Evolutionary conservation across 2,113 vertebrate genomes (phyloP), one percentile per base, ranked within the genome.

Genomic region (Tragelaphus buxtoni): DNA sequence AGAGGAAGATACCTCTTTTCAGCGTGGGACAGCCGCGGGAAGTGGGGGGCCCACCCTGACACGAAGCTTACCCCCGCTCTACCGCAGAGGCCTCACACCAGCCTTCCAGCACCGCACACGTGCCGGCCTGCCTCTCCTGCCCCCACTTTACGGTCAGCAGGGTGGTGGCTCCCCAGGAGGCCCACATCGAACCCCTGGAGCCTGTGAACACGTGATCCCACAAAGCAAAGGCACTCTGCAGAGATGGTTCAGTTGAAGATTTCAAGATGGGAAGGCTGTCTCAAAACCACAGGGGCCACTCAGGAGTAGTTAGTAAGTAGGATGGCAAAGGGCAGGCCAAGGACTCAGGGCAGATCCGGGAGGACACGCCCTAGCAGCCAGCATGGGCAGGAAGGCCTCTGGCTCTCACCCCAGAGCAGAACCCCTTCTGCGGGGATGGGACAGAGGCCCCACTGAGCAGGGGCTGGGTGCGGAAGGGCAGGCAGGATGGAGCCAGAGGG

Each of bases 311-410:
- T 20, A 2, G 47, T 1, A 1, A 30, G n/a, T 3, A n/a, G 39
- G 32, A 13, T 4, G 0, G 9, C 53, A 4, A 1, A 5, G 26
- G n/a, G 55, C 39, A 10, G 26, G n/a, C 55, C 49, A 6, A 51
- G 42, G 60, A 8, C 0, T 4, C 4, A 0, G 1, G 16, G 11
- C 49, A 4, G 13, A 5, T 35, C 32, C 47, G 5, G 7, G 11
- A 10, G 63, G 32, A 7, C 0, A 8, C 4, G 39, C 47, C 47
- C 7, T 0, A 13, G 55, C 39, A 39, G 76, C 47, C 10, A 2
- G 20, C 4, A 6, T 0, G 7, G 55, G 26, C 3, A 2, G 32
- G 24, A 10, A 39, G 1, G 11, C 0, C 11, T 28, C 30, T 0
- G 7, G n/a, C 53, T 55, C 30, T 28, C 9, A 3, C 0, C 20